These are phyloP conservation scores for Neria commutata DNA, from an alignment of 2,888 invertebrate species.

Conservation along the genomic window DNA sequence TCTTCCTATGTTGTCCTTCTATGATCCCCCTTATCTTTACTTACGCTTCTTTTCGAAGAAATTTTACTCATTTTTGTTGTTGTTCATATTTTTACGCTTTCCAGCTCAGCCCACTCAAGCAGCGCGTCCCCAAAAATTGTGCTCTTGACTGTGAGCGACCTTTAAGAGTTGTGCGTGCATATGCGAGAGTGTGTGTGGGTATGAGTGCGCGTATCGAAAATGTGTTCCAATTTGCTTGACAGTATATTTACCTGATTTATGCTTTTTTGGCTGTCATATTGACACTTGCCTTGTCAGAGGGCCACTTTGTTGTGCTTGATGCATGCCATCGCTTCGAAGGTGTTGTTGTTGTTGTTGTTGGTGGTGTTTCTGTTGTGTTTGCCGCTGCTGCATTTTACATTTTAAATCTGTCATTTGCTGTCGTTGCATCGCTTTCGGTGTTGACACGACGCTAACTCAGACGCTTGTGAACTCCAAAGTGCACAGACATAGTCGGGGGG, in stretches of 20 bases:
- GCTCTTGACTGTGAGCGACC: background rate
- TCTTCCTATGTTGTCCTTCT: too few relatives aligned
- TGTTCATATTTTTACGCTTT: background rate
- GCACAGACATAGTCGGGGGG: too few relatives aligned
- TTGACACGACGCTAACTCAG: too few relatives aligned
- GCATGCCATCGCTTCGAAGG: background rate
- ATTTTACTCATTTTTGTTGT: background rate
- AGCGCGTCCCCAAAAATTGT: background rate
- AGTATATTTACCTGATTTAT: background rate
- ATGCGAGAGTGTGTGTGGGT: background rate
- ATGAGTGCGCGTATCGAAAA: background rate
- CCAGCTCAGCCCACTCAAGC: background rate
- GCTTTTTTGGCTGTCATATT: background rate
- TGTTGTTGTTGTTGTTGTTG: background rate
- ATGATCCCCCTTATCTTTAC: too few relatives aligned
- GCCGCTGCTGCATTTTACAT: background rate
- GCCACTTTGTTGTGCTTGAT: background rate
- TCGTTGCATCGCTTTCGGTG: background rate
- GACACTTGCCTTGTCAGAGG: background rate
- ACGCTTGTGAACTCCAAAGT: too few relatives aligned
- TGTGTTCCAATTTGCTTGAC: background rate
- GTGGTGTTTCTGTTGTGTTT: background rate
- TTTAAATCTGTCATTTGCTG: slow-evolving; percentile 1
- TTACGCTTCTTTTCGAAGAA: background rate
- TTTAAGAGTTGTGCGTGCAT: background rate